These are phyloP conservation scores for Chymomyza caudatula DNA, from an alignment of 2,888 invertebrate genomes.

Conservation along the genomic window DNA sequence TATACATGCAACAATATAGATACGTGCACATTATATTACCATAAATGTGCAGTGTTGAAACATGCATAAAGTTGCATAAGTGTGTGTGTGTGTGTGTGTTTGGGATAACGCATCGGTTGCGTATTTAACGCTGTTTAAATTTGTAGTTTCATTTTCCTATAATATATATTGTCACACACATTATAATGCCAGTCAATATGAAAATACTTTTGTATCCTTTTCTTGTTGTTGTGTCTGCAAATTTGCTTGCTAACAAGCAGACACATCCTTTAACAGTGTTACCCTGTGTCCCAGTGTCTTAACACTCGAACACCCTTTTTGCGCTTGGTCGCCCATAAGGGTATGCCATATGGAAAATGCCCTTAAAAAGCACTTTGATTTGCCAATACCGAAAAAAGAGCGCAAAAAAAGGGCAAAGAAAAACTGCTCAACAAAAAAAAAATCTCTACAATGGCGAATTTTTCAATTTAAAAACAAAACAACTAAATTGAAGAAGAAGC, in stretches of 20 bases:
- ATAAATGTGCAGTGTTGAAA: conserved; percentile 24
- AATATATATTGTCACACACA: neutral
- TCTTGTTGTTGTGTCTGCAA: conserved; percentile 27
- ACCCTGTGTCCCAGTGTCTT: neutral
- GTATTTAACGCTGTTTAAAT: neutral
- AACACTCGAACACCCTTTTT: conserved; percentile 57
- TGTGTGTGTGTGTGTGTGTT: neutral
- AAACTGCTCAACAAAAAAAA: conserved; percentile 24
- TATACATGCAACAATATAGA: neutral
- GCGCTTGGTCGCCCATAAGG: conserved; percentile 60
- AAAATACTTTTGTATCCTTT: neutral
- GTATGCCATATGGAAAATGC: conserved; percentile 60
- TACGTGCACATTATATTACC: neutral
- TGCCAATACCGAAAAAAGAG: neutral
- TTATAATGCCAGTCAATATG: neutral
- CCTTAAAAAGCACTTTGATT: conserved; percentile 15
- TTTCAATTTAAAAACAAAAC: conserved; percentile 70
- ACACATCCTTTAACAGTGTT: conserved; percentile 34
- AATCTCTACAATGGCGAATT: conserved; percentile 60
- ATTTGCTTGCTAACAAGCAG: conserved; percentile 58
- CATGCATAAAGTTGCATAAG: conserved; percentile 1
- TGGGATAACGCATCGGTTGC: neutral
- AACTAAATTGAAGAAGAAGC: conserved; percentile 30
- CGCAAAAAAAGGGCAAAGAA: conserved; percentile 4
- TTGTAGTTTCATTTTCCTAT: neutral